These are phyloP conservation scores for Monodelphis domestica DNA, from an alignment of 2,797 vertebrate genomes.

Conservation along the genomic window DNA sequence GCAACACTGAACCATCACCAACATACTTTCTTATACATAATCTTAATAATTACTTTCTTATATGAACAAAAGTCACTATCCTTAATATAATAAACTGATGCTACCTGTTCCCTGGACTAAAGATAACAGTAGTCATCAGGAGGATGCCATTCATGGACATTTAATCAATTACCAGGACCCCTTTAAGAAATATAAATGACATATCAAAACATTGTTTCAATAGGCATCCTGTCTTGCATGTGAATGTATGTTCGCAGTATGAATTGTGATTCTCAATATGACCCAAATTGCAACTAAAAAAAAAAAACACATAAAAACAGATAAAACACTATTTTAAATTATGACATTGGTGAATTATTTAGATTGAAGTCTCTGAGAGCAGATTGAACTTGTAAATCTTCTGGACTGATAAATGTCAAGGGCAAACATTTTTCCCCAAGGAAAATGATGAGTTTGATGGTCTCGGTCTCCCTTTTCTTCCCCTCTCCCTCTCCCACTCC, in stretches of 20 bases:
- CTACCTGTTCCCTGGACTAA: background rate
- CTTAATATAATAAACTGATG: background rate
- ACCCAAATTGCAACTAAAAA: background rate
- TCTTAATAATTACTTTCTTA: background rate
- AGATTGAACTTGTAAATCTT: background rate
- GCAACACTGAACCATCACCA: background rate
- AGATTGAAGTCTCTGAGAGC: background rate
- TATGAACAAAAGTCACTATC: too few relatives aligned
- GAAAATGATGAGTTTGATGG: constrained; percentile 33
- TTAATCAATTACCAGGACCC: background rate
- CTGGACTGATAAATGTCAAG: background rate
- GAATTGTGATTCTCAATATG: background rate
- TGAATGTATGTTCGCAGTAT: background rate
- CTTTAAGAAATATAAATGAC: constrained; percentile 13
- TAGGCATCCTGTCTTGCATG: background rate
- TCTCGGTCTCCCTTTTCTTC: constrained; percentile 8
- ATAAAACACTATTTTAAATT: background rate
- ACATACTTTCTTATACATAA: background rate
- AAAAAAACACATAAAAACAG: background rate
- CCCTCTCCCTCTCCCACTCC: background rate
- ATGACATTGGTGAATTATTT: background rate
- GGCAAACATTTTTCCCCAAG: background rate
- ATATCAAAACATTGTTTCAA: background rate
- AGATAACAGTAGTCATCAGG: background rate
- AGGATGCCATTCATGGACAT: background rate